Conservation (phyloP, 2,888 invertebrate genomes). For the Linnaemya vulpina region DNA sequence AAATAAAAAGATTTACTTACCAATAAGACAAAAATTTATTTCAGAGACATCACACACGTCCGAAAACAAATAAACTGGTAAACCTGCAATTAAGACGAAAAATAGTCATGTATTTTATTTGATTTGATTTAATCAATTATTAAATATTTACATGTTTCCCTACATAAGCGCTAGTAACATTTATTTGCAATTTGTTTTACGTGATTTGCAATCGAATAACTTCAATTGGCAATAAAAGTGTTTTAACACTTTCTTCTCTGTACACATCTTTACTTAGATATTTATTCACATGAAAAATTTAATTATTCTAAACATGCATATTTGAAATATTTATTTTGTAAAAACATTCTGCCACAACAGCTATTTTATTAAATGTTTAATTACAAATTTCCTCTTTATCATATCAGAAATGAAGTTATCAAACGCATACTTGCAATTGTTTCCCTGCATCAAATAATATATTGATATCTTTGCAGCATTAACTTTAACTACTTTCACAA, state of each 20-base stretch:
- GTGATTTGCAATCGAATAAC: background rate
- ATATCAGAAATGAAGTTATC: background rate
- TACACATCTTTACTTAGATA: background rate
- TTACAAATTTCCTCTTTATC: background rate
- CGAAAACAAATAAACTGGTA: too few relatives aligned
- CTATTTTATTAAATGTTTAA: background rate
- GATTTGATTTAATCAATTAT: too few relatives aligned
- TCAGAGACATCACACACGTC: too few relatives aligned
- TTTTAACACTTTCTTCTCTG: too few relatives aligned
- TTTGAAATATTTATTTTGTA: background rate
- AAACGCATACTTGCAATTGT: background rate
- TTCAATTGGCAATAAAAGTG: background rate
- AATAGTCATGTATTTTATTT: too few relatives aligned
- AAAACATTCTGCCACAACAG: background rate
- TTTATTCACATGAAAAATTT: background rate
- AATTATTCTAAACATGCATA: background rate
- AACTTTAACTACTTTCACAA: background rate
- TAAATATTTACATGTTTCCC: too few relatives aligned
- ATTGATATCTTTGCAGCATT: background rate
- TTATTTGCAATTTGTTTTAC: too few relatives aligned
- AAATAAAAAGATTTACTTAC: too few relatives aligned
- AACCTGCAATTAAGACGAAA: too few relatives aligned
- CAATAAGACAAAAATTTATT: too few relatives aligned
- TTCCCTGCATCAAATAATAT: background rate
- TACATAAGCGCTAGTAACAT: too few relatives aligned